Evolutionary conservation across 2,888 invertebrate species (phyloP).

Genomic region (Agonopterix subpropinquella): DNA sequence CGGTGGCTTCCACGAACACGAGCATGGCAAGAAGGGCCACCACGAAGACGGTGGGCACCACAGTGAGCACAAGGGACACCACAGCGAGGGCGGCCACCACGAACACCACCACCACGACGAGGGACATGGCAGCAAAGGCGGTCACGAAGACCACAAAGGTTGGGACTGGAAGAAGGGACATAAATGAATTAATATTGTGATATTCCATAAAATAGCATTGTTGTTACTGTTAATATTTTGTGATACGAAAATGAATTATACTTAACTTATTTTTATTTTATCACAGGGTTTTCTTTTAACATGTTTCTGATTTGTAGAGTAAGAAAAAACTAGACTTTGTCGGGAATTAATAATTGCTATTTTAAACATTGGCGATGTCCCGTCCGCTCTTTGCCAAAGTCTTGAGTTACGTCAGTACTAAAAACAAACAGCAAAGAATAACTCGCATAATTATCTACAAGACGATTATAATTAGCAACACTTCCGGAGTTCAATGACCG

Average conservation of each 20-base stretch:
- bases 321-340: background rate
- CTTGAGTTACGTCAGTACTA: no score
- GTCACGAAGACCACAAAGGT: constrained; percentile 84
- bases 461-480: no score
- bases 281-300: background rate
- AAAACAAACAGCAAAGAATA: no score
- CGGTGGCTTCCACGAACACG: constrained; percentile 83
- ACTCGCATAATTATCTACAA: no score
- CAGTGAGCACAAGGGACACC: constrained; percentile 85
- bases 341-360: background rate
- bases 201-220: constrained; percentile 14
- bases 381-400: background rate
- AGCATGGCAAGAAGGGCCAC: constrained; percentile 86
- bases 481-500: no score
- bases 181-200: constrained; percentile 27
- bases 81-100: constrained; percentile 83
- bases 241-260: constrained; percentile 36
- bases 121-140: constrained; percentile 85
- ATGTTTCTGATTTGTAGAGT: background rate
- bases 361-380: constrained; percentile 3
- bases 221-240: constrained; percentile 58
- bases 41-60: constrained; percentile 87
- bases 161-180: constrained; percentile 80
- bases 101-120: constrained; percentile 83
- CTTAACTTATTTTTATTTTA: background rate